phyloP scores from a whole-genome alignment of 2,797 vertebrate genomes.

The Babyrousa celebensis region DNA sequence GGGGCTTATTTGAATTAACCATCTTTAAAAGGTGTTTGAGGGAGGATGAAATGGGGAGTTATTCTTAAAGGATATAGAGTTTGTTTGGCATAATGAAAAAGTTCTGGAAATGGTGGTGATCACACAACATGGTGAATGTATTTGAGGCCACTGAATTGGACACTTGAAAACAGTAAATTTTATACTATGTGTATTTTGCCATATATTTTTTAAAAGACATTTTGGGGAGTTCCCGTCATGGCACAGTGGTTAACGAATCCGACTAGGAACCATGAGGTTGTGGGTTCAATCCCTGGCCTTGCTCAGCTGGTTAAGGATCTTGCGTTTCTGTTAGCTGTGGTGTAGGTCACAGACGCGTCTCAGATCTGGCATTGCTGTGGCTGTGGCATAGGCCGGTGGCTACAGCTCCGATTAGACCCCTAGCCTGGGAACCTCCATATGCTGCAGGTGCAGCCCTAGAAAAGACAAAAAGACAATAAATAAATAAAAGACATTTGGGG shows the following conservation, averaged over 20 bases:
- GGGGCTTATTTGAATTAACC: slow-evolving; percentile 23
- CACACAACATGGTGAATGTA: background rate
- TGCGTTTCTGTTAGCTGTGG: too few relatives aligned
- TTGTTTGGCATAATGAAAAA: slow-evolving; percentile 14
- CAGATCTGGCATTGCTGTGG: too few relatives aligned
- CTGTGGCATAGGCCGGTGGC: too few relatives aligned
- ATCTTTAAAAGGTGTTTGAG: background rate
- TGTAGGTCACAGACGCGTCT: too few relatives aligned
- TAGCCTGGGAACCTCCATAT: too few relatives aligned
- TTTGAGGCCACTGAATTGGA: background rate
- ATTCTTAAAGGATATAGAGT: background rate
- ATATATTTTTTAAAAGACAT: background rate
- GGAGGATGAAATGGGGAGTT: background rate
- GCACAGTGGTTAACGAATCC: too few relatives aligned
- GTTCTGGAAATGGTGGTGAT: background rate
- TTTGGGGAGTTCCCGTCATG: background rate
- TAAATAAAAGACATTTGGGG: background rate
- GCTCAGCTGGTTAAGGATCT: too few relatives aligned
- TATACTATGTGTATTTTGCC: background rate
- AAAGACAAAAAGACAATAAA: too few relatives aligned
- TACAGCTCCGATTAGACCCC: too few relatives aligned
- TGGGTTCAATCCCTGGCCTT: too few relatives aligned
- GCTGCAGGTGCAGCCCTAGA: too few relatives aligned
- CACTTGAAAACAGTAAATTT: background rate
- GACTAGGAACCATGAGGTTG: too few relatives aligned